Evolutionary conservation across 2,113 vertebrate species (phyloP), one percentile per base, ranked within the genome.

Genomic region (Anarrhichthys ocellatus): DNA sequence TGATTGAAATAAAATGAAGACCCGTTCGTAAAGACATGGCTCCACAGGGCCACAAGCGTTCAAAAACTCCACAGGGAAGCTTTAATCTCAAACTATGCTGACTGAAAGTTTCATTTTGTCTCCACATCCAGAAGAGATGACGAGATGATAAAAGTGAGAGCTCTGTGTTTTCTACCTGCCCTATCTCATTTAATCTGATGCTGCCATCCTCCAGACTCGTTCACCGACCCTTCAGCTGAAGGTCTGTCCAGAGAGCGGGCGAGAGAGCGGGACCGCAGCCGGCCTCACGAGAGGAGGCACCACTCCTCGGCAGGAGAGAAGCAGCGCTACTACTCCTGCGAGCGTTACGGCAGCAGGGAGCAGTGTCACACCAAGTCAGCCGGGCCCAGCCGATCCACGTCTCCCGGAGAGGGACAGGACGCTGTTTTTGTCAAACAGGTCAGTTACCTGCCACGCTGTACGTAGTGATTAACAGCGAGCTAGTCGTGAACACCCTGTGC

Each of bases 271-370:
- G 97, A 98, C 54, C 96, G 97, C 0, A 96, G 97, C 15, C 95
- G 98, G 20, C 97, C 97, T 14, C 97, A 99, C 22, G 98, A 99
- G 91, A 95, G 98, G 85, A 96, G 97, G 90, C 97, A 97, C 52
- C 97, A 97, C 1, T 97, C 97, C 17, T 96, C 96, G 0, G 96
- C 89, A 0, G 94, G 94, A 18, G 94, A 97, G 91, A 98, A 98
- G 93, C 97, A 99, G 84, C 97, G 97, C 22, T 99, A 98, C 92
- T 99, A 98, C 87, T 99, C 98, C 42, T 99, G 98, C 0, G 98
- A 99, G 85, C 97, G 97, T 64, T 99, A 97, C 0, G 96, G 97
- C 86, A 95, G 95, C 94, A 95, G 96, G 17, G 98, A 99, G 73
- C 95, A 92, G 11, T 91, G 91, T 7, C 96, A 96, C 54, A 92